These are phyloP conservation scores for Calliopsis andreniformis DNA, from an alignment of 1,140 invertebrate species.

Conservation along the genomic window DNA sequence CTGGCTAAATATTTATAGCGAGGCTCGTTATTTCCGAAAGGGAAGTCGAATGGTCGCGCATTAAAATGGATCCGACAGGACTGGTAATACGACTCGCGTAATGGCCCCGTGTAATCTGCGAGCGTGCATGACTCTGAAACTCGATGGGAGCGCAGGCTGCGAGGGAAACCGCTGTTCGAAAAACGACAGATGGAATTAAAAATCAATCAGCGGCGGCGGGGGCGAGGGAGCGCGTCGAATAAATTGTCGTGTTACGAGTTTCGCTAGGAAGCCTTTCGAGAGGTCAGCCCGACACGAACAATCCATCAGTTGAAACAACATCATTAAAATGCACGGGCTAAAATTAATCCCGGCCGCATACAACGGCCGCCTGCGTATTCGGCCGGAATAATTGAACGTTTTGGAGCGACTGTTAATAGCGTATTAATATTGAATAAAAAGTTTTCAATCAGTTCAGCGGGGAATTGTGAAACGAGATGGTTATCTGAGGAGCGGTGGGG, in stretches of 20 bases:
- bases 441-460: neutral
- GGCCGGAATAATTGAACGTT: constrained; percentile 18
- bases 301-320: constrained; percentile 48
- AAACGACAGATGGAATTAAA: constrained; percentile 35
- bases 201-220: constrained; percentile 19
- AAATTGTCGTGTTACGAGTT: constrained; percentile 33
- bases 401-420: constrained; percentile 14
- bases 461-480: neutral
- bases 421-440: neutral
- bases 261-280: constrained; percentile 16
- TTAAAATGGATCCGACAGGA: constrained; percentile 22
- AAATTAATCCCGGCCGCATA: constrained; percentile 32
- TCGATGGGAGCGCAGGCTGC: neutral
- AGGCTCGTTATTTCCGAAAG: constrained; percentile 42
- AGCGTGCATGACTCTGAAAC: neutral
- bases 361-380: neutral
- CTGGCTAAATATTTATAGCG: constrained; percentile 68
- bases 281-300: constrained; percentile 32
- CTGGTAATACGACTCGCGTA: constrained; percentile 3
- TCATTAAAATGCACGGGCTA: constrained; percentile 40
- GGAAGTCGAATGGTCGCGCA: constrained; percentile 23
- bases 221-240: neutral
- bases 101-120: constrained; percentile 13
- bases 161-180: no score
- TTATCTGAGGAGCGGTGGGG: neutral